Evolutionary conservation across 2,797 vertebrate species (phyloP), one percentile per base, ranked within the genome.

Genomic region (Muscicapa striata): DNA sequence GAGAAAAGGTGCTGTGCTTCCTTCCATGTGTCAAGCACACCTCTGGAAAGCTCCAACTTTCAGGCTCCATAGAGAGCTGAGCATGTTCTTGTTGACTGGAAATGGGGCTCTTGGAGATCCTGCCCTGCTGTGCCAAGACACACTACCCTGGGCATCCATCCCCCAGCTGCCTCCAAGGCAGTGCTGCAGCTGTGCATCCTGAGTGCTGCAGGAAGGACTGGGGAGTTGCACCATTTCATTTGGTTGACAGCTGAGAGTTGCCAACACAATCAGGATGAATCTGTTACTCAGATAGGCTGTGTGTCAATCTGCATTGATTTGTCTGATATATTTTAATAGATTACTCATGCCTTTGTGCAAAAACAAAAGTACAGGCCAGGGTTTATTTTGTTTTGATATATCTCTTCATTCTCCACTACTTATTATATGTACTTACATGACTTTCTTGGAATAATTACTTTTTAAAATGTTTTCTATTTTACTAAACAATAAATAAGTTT

Each of bases 21-120:
- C 19, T 84, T 68, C 62, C 49, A 45, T 11, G 7, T 52, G 26
- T 49, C 0, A 0, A 57, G 15, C 18, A 32, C 15, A 30, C 6
- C 12, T 69, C 18, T 38, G 18, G 59, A 62, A 59, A 58, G 9
- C 15, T 66, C n/a, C n/a, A 45, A 9, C 58, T 83, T 58, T 83
- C 46, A 54, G 55, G 23, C 14, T 73, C 18, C 22, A 3, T 5
- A 3, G 11, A 58, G 51, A 74, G 14, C 55, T 38, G 58, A 36
- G 45, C 5, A 19, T 1, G 0, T 68, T 18, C n/a, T 49, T 58
- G 22, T 46, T 0, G 0, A 1, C 15, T 57, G 79, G 70, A 11
- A 15, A 0, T 10, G 27, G 23, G 29, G 17, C 40, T 75, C 38
- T 32, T 6, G 22, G 22, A 1, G 9, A 61, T 15, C 20, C 27